A percentile compares a stretch with the other conserved stretches of the same genome.
These are phyloP conservation scores for Paradoxurus hermaphroditus DNA, from an alignment of 2,113 vertebrate species.

Conservation along the genomic window DNA sequence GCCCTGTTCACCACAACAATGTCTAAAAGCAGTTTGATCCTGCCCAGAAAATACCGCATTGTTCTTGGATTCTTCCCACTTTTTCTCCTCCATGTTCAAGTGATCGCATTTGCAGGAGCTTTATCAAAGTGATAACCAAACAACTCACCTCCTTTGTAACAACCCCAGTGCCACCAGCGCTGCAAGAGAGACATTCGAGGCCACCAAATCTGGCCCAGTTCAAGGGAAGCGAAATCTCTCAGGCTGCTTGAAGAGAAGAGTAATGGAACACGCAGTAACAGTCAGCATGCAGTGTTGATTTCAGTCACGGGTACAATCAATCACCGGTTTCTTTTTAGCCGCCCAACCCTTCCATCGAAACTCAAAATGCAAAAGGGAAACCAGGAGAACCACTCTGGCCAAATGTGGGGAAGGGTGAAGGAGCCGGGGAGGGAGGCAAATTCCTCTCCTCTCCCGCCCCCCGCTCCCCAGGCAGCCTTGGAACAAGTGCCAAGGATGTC, in stretches of 20 bases:
- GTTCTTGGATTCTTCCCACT: background rate
- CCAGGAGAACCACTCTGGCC: background rate
- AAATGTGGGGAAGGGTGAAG: background rate
- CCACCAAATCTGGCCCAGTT: background rate
- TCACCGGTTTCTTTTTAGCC: background rate
- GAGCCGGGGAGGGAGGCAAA: background rate
- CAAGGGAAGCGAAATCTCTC: background rate
- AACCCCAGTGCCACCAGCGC: background rate
- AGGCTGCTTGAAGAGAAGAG: background rate
- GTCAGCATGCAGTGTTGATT: background rate
- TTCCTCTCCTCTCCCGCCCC: too few species aligned
- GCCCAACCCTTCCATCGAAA: background rate
- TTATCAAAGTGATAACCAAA: background rate
- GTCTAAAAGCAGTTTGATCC: background rate
- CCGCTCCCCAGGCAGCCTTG: background rate
- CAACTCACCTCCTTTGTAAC: background rate
- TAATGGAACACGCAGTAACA: fast-evolving
- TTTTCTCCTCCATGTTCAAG: background rate
- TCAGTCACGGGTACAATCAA: fast-evolving
- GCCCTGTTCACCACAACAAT: background rate
- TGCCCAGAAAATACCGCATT: background rate
- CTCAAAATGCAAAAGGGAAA: background rate
- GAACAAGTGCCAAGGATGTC: background rate
- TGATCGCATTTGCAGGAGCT: background rate
- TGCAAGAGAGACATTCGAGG: background rate